These are phyloP conservation scores for Elmis aenea DNA, from an alignment of 2,888 invertebrate species.

Conservation along the genomic window DNA sequence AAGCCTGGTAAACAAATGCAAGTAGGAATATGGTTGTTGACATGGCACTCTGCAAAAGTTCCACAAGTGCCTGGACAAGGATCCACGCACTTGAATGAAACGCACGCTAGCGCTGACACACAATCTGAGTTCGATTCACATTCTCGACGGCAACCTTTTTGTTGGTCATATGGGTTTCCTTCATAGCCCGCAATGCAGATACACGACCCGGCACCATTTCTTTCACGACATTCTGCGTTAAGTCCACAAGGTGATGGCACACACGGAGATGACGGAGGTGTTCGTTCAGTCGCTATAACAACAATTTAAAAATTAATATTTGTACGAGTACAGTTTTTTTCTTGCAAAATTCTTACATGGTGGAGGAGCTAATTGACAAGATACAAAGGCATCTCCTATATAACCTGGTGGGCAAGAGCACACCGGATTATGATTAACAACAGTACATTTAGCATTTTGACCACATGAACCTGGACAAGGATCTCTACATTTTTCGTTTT, in stretches of 20 bases:
- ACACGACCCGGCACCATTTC: constrained; percentile 81
- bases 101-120: constrained; percentile 65
- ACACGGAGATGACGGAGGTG: constrained; percentile 69
- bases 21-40: constrained; percentile 72
- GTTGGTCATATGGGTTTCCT: constrained; percentile 74
- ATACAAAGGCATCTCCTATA: constrained; percentile 68
- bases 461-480: constrained; percentile 81
- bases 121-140: constrained; percentile 79
- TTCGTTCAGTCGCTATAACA: constrained; percentile 56
- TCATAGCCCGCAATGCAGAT: constrained; percentile 72
- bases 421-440: constrained; percentile 76
- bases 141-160: constrained; percentile 66
- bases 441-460: constrained; percentile 72
- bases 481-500: constrained; percentile 75
- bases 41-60: constrained; percentile 69
- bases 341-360: constrained; percentile 38
- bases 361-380: constrained; percentile 48
- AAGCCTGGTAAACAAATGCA: constrained; percentile 71
- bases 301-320: constrained; percentile 5
- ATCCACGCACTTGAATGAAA: constrained; percentile 76
- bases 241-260: constrained; percentile 80
- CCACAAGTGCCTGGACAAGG: constrained; percentile 84
- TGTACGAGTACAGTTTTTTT: not conserved
- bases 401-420: constrained; percentile 80
- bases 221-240: constrained; percentile 77